Evolutionary conservation across 1,140 invertebrate genomes (phyloP).

Genomic region (Drosophila neocordata): DNA sequence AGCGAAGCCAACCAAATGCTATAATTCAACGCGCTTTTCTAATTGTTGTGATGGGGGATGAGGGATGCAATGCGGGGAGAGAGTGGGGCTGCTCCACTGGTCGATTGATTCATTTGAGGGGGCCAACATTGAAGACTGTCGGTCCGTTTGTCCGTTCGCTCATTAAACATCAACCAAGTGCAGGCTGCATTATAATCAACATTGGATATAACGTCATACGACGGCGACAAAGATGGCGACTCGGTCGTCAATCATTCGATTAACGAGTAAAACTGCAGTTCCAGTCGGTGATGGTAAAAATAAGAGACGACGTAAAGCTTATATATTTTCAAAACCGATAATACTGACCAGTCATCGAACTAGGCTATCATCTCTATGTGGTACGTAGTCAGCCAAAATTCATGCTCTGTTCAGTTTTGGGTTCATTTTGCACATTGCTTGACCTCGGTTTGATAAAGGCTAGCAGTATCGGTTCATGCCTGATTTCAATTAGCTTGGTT

Average conservation of each 20-base stretch:
- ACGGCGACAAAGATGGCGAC: neutral
- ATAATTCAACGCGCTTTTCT: constrained; percentile 68
- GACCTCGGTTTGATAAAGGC: neutral
- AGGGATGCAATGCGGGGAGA: neutral
- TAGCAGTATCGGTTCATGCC: neutral
- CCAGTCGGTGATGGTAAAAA: neutral
- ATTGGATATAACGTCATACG: constrained; percentile 37
- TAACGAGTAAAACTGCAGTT: neutral
- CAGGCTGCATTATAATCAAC: constrained; percentile 30
- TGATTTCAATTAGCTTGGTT: constrained; percentile 42
- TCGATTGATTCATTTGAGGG: constrained; percentile 63
- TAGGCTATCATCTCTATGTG: neutral
- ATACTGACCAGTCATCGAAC: no score
- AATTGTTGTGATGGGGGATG: constrained; percentile 35
- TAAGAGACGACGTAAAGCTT: neutral
- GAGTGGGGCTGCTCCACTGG: constrained; percentile 9
- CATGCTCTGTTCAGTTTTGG: no score
- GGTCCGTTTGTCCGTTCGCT: constrained; percentile 36
- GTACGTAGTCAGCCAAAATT: neutral
- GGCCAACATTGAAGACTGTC: neutral
- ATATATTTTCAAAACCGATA: neutral
- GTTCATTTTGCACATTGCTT: neutral
- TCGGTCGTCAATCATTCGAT: constrained; percentile 2
- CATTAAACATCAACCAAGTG: constrained; percentile 52
- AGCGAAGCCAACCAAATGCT: constrained; percentile 67